Conservation (phyloP, 2,797 vertebrate genomes). For the Manis crassicaudata region DNA sequence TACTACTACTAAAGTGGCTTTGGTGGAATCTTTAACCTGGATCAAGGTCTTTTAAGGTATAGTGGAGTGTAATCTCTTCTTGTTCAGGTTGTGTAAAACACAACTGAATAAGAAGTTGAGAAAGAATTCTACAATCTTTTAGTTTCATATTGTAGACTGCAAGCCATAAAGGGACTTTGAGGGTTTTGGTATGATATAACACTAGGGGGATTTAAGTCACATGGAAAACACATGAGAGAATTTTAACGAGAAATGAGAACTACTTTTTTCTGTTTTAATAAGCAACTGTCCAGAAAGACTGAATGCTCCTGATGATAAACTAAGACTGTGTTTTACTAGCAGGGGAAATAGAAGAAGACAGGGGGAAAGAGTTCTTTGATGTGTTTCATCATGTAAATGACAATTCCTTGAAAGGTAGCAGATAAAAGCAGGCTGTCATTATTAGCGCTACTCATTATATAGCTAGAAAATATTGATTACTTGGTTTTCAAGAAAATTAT, state of each 20-base stretch:
- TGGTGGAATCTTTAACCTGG: not conserved
- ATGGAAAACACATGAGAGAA: not conserved
- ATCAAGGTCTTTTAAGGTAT: not conserved
- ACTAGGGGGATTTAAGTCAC: not conserved
- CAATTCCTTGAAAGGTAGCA: slow-evolving; percentile 62
- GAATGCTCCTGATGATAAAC: not conserved
- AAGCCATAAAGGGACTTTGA: not conserved
- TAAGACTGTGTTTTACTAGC: not conserved
- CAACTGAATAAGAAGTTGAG: not conserved
- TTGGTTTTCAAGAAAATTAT: slow-evolving; percentile 77
- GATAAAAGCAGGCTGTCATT: slow-evolving; percentile 72
- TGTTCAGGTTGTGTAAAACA: not conserved
- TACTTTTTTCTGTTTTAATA: slow-evolving; percentile 10
- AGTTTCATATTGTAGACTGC: not conserved
- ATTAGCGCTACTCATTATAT: slow-evolving; percentile 73
- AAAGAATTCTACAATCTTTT: not conserved
- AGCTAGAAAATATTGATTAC: slow-evolving; percentile 83
- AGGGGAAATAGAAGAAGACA: not conserved
- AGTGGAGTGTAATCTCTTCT: not conserved
- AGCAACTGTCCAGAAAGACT: not conserved
- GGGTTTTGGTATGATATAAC: not conserved
- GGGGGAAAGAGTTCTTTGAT: not conserved
- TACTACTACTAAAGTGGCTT: not conserved
- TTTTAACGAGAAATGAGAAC: not conserved
- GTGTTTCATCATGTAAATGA: slow-evolving; percentile 55